These are phyloP conservation scores for Bombus superbus DNA, from an alignment of 1,140 invertebrate genomes.

Conservation along the genomic window DNA sequence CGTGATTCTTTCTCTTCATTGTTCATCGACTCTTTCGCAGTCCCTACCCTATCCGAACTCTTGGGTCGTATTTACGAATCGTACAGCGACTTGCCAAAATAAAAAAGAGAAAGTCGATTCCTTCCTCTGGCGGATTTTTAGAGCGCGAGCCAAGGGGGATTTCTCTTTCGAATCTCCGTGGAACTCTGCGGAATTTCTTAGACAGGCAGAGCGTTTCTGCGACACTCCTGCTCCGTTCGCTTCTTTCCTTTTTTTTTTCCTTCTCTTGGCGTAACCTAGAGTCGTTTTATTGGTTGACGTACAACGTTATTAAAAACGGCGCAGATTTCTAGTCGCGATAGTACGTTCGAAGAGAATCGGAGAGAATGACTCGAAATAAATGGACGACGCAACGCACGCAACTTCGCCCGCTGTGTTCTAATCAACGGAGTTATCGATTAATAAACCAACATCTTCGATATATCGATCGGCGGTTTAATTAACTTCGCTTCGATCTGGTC, in stretches of 20 bases:
- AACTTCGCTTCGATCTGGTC: slow-evolving; percentile 40
- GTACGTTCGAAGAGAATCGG: no score
- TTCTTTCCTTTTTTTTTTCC: neutral
- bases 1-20: neutral
- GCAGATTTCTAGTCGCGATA: neutral
- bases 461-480: slow-evolving; percentile 58
- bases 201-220: no score
- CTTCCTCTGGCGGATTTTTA: slow-evolving; percentile 67
- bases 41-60: neutral
- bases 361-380: slow-evolving; percentile 2
- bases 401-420: slow-evolving; percentile 28
- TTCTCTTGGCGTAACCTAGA: accelerated
- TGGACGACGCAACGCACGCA: slow-evolving; percentile 50
- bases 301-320: neutral
- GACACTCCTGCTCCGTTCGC: neutral
- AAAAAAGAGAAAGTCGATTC: slow-evolving; percentile 73
- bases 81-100: slow-evolving; percentile 58
- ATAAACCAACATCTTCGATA: slow-evolving; percentile 44
- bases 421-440: slow-evolving; percentile 56
- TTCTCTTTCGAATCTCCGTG: neutral
- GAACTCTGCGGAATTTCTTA: neutral
- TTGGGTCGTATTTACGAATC: neutral
- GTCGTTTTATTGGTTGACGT: neutral
- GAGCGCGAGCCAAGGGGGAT: slow-evolving; percentile 5
- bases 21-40: neutral